A percentile compares a stretch with the other conserved stretches of the same genome.
phyloP scores from a whole-genome alignment of 2,888 invertebrate genomes.

The Pachymerium ferrugineum region DNA sequence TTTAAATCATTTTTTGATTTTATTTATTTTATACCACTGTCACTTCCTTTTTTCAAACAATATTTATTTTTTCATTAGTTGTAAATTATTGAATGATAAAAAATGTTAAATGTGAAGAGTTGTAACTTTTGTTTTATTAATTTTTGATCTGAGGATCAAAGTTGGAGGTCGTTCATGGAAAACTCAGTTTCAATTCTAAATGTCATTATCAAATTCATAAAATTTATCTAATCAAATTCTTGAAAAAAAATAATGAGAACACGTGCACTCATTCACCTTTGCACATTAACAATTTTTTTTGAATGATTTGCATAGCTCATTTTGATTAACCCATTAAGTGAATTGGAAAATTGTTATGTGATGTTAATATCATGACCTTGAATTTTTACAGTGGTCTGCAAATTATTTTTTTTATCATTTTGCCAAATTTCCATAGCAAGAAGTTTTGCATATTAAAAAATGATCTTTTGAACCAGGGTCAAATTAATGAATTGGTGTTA shows the following conservation, averaged over 20 bases:
- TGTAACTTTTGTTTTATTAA: neutral
- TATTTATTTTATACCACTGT: too few species aligned
- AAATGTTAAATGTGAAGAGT: neutral
- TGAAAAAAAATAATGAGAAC: too few species aligned
- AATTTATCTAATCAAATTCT: too few species aligned
- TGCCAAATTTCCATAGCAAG: neutral
- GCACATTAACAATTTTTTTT: neutral
- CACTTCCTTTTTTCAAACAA: too few species aligned
- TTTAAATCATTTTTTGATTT: too few species aligned
- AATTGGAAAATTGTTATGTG: neutral
- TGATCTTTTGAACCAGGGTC: constrained; percentile 6
- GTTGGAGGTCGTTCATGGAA: neutral
- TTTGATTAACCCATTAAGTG: constrained; percentile 1
- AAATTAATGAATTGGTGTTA: too few species aligned
- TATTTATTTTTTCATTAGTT: too few species aligned
- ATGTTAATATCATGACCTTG: neutral
- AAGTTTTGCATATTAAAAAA: neutral
- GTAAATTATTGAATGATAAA: too few species aligned
- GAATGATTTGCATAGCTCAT: neutral
- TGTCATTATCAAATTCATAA: too few species aligned
- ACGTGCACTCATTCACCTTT: neutral
- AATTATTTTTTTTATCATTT: too few species aligned
- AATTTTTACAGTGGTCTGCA: too few species aligned
- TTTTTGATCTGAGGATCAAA: neutral
- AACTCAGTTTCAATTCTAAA: too few species aligned